These are phyloP conservation scores for Thunnus thynnus DNA, from an alignment of 2,113 vertebrate genomes.

Conservation along the genomic window DNA sequence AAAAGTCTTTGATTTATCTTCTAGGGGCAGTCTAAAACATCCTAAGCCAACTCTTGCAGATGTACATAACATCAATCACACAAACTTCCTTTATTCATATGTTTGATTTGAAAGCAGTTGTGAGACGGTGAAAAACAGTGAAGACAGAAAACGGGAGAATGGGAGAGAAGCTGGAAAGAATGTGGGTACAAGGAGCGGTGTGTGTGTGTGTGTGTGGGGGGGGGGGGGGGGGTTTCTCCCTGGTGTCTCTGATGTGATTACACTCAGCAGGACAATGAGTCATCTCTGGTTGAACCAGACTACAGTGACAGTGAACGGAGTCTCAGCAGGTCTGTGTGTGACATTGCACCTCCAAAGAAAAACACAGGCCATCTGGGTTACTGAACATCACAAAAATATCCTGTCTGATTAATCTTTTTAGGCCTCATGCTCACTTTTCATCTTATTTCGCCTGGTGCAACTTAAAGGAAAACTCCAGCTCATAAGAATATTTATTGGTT, in stretches of 20 bases:
- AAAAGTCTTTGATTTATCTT: slow-evolving; percentile 11
- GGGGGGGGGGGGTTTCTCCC: slow-evolving; percentile 21
- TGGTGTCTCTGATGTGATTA: slow-evolving; percentile 63
- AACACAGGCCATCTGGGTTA: slow-evolving; percentile 68
- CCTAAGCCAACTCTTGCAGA: neutral
- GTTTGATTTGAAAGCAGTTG: neutral
- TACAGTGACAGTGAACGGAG: slow-evolving; percentile 51
- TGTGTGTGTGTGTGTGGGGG: neutral
- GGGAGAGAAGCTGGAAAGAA: slow-evolving; percentile 7
- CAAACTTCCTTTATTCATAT: slow-evolving; percentile 3
- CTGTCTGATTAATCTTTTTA: slow-evolving; percentile 18
- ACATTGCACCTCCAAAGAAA: slow-evolving; percentile 63
- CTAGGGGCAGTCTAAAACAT: neutral
- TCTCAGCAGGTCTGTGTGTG: slow-evolving; percentile 65
- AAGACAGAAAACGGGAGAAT: neutral
- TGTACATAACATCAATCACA: neutral
- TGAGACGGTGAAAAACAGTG: neutral
- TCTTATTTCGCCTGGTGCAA: neutral
- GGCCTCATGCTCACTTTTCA: neutral
- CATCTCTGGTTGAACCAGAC: slow-evolving; percentile 67
- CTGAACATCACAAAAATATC: slow-evolving; percentile 27
- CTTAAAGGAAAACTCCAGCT: neutral
- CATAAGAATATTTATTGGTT: neutral
- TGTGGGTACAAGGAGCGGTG: neutral
- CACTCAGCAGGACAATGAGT: slow-evolving; percentile 71